A percentile compares a stretch with the other conserved stretches of the same genome.
Evolutionary conservation across 1,140 invertebrate species (phyloP).

Genomic region (Megalopta genalis): DNA sequence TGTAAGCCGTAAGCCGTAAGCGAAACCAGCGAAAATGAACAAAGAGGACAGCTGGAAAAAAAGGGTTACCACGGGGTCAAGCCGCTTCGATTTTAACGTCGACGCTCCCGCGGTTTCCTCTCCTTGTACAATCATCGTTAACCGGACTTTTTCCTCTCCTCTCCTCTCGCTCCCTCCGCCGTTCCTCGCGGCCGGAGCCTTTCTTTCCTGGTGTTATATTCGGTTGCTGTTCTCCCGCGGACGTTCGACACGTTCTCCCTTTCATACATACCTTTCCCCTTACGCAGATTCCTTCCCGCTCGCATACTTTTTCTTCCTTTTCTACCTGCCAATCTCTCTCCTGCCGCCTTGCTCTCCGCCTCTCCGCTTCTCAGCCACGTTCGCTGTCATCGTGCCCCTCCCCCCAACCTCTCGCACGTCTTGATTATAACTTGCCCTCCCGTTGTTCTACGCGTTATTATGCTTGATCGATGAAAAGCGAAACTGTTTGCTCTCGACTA

Average conservation of each 20-base stretch:
- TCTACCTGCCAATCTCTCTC: conserved; percentile 38
- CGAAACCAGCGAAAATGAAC: background rate
- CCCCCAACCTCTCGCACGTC: conserved; percentile 5
- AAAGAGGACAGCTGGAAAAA: background rate
- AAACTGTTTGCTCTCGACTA: no score
- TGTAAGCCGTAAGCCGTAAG: background rate
- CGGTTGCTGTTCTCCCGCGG: background rate
- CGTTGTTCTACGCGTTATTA: background rate
- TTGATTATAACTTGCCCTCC: background rate
- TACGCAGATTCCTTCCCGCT: conserved; percentile 37
- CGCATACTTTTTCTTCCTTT: conserved; percentile 37
- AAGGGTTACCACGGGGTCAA: conserved; percentile 36
- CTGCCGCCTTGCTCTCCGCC: conserved; percentile 10
- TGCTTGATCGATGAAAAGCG: no score
- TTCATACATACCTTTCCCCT: conserved; percentile 7
- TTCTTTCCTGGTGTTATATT: conserved; percentile 10
- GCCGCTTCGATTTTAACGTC: conserved; percentile 43
- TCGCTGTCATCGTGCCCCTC: conserved; percentile 27
- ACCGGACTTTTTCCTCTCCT: conserved; percentile 6
- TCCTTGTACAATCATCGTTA: conserved; percentile 52
- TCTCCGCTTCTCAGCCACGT: conserved; percentile 3
- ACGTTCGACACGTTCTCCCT: background rate
- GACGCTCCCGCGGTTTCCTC: conserved; percentile 41
- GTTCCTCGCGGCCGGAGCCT: conserved; percentile 5
- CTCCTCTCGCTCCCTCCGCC: background rate